These are phyloP conservation scores for Cisticola juncidis DNA, from an alignment of 2,113 vertebrate genomes.

Conservation along the genomic window DNA sequence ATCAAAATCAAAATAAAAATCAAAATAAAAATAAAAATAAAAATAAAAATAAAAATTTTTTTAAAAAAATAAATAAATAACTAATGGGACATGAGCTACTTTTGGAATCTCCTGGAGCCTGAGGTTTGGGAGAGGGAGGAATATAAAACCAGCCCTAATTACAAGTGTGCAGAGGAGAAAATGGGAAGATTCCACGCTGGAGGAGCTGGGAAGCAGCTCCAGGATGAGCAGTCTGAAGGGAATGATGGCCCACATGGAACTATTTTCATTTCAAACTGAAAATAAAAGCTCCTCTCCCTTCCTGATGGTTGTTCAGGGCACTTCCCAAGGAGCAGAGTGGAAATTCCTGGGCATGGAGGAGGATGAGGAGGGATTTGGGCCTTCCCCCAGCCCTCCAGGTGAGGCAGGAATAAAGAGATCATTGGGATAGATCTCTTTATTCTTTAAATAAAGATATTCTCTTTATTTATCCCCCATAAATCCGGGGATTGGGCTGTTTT, in stretches of 20 bases:
- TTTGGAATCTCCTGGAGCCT: constrained; percentile 63
- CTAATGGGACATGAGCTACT: background rate
- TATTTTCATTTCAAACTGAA: background rate
- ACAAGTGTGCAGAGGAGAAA: constrained; percentile 60
- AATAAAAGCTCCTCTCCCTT: background rate
- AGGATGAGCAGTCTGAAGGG: constrained; percentile 19
- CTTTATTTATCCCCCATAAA: background rate
- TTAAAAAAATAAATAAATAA: too few relatives aligned
- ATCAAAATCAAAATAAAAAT: background rate
- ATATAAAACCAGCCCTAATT: constrained; percentile 49
- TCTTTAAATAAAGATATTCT: too few relatives aligned
- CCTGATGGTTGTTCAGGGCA: background rate
- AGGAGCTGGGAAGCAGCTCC: constrained; percentile 5
- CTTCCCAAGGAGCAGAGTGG: background rate
- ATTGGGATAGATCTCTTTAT: accelerated
- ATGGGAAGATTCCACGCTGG: constrained; percentile 47
- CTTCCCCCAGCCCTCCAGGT: background rate
- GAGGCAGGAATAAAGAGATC: background rate
- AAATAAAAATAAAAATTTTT: background rate
- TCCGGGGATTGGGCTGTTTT: accelerated
- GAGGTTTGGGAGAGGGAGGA: constrained; percentile 44
- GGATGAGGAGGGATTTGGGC: background rate
- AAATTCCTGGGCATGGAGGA: background rate
- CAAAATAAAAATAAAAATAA: background rate
- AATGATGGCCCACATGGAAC: background rate